A percentile compares a stretch with the other conserved stretches of the same genome.
phyloP scores from a whole-genome alignment of 2,113 vertebrate genomes.

The Pontoporia blainvillei region DNA sequence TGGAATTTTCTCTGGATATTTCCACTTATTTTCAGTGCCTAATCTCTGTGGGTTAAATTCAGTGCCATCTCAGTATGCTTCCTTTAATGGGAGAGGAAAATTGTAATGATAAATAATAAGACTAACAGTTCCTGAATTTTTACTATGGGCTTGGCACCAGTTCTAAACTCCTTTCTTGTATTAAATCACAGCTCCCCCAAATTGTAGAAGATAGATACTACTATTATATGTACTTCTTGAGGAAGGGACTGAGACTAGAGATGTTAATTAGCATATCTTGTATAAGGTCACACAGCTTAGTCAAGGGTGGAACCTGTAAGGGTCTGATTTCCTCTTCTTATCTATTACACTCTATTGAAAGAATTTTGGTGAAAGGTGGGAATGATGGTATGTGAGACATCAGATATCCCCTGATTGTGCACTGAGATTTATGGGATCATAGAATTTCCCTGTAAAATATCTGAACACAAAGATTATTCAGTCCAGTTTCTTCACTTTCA shows the following conservation, averaged over 20 bases:
- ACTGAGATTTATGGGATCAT: background rate
- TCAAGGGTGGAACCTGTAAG: background rate
- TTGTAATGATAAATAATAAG: background rate
- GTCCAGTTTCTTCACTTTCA: background rate
- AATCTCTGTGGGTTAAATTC: background rate
- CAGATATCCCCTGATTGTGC: background rate
- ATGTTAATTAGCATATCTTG: background rate
- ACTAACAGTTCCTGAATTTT: background rate
- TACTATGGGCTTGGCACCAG: background rate
- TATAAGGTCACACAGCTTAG: background rate
- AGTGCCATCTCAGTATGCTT: background rate
- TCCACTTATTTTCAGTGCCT: background rate
- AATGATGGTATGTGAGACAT: background rate
- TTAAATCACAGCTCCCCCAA: background rate
- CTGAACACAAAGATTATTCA: background rate
- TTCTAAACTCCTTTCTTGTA: background rate
- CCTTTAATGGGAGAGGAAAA: background rate
- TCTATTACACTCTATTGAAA: background rate
- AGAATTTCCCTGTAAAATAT: background rate
- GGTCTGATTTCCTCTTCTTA: background rate
- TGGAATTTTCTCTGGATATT: background rate
- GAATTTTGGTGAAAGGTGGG: background rate
- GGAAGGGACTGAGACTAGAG: background rate
- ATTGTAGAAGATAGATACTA: background rate
- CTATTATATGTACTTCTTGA: background rate